Evolutionary conservation across 2,888 invertebrate species (phyloP).

Genomic region (Melitaea athalia): DNA sequence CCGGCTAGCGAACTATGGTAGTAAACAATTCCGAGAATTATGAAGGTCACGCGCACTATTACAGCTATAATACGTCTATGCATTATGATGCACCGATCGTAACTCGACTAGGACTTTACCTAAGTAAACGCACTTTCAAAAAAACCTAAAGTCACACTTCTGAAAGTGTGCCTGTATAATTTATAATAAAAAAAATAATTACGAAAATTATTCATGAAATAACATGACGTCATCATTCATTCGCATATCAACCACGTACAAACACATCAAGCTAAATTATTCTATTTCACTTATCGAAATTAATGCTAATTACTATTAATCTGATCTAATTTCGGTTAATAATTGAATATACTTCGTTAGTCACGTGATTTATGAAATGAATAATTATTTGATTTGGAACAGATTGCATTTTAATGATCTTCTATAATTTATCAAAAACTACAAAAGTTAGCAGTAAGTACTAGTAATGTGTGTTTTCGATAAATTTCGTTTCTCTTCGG

Average conservation of each 20-base stretch:
- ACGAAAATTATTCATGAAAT: neutral
- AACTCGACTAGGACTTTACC: too few relatives aligned
- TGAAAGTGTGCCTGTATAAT: too few relatives aligned
- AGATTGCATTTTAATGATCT: slow-evolving; percentile 10
- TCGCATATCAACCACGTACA: neutral
- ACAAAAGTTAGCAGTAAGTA: neutral
- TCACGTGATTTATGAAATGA: slow-evolving; percentile 21
- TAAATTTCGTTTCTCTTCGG: too few relatives aligned
- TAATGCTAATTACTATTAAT: neutral
- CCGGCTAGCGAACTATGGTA: too few relatives aligned
- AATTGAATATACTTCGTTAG: slow-evolving; percentile 19
- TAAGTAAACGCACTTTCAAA: too few relatives aligned
- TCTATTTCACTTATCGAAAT: neutral
- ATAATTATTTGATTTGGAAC: slow-evolving; percentile 27
- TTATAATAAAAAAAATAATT: too few relatives aligned
- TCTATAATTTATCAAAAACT: neutral
- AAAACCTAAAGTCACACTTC: too few relatives aligned
- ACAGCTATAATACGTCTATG: too few relatives aligned
- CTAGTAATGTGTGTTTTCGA: neutral
- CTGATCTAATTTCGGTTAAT: slow-evolving; percentile 12
- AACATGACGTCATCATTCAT: neutral
- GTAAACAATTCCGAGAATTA: too few relatives aligned
- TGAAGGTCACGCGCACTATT: too few relatives aligned
- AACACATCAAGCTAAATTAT: neutral
- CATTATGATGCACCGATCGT: too few relatives aligned